Evolutionary conservation across 1,140 invertebrate species (phyloP).

Genomic region (Panagrolaimus sp.): DNA sequence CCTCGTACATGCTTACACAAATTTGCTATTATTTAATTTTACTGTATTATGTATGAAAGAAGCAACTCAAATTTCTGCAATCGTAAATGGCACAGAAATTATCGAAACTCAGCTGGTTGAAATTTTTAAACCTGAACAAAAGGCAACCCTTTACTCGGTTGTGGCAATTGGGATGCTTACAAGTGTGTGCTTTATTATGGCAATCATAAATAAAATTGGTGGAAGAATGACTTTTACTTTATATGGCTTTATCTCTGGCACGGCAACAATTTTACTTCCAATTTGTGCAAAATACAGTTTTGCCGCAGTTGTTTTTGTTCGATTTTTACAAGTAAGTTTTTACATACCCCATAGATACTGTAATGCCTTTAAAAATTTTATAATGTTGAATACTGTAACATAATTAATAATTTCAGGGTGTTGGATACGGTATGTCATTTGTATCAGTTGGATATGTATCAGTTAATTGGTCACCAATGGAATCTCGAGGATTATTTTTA

Average conservation of each 20-base stretch:
- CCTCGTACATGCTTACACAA: background rate
- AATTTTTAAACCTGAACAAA: background rate
- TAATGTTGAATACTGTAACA: too few species aligned
- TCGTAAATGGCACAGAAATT: too few species aligned
- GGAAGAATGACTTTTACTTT: background rate
- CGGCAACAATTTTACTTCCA: background rate
- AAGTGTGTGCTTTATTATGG: too few species aligned
- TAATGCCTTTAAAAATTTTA: too few species aligned
- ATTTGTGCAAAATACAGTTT: background rate
- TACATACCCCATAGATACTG: too few species aligned
- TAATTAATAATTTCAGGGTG: background rate
- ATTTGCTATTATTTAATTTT: background rate
- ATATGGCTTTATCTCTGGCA: constrained; percentile 11
- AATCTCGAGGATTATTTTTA: background rate
- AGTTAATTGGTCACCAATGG: background rate
- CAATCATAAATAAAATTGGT: too few species aligned
- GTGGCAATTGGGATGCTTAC: background rate
- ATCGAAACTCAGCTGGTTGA: background rate
- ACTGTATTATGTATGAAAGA: constrained; percentile 7
- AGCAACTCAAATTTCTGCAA: too few species aligned
- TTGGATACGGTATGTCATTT: background rate
- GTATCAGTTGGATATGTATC: constrained; percentile 11
- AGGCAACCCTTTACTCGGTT: background rate
- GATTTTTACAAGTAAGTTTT: background rate
- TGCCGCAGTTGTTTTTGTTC: background rate